These are phyloP conservation scores for Psittacula cyanocephala DNA, from an alignment of 2,113 vertebrate species.

Conservation along the genomic window DNA sequence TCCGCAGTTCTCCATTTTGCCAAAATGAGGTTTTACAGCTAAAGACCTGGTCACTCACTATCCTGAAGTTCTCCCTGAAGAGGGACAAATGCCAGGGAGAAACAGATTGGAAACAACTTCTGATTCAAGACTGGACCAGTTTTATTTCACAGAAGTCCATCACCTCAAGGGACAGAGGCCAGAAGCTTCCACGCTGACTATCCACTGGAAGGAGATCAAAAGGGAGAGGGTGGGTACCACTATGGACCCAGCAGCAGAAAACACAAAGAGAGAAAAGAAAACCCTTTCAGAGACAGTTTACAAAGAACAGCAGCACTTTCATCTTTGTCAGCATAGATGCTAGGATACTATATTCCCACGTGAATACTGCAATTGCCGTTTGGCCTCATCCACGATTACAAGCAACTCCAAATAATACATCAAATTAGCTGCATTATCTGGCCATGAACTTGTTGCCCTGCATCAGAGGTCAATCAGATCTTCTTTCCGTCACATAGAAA, in stretches of 20 bases:
- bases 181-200: background rate
- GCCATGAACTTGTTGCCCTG: background rate
- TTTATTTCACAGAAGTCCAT: background rate
- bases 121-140: background rate
- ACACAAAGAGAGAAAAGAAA: background rate
- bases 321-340: background rate
- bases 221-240: background rate
- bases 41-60: background rate
- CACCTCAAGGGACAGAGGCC: background rate
- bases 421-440: background rate
- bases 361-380: background rate
- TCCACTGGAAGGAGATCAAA: background rate
- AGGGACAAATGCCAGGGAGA: background rate
- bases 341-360: background rate
- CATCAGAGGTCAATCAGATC: background rate
- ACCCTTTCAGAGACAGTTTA: background rate
- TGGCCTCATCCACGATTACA: background rate
- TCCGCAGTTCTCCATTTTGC: background rate
- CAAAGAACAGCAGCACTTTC: background rate
- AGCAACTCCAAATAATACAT: background rate
- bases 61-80: background rate
- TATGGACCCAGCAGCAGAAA: background rate
- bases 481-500: background rate
- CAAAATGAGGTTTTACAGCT: background rate
- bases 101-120: background rate